Percentiles rank a stretch among this genome's conserved stretches.
Conservation (phyloP, 2,888 invertebrate species). For the Diachrysia chrysitis region DNA sequence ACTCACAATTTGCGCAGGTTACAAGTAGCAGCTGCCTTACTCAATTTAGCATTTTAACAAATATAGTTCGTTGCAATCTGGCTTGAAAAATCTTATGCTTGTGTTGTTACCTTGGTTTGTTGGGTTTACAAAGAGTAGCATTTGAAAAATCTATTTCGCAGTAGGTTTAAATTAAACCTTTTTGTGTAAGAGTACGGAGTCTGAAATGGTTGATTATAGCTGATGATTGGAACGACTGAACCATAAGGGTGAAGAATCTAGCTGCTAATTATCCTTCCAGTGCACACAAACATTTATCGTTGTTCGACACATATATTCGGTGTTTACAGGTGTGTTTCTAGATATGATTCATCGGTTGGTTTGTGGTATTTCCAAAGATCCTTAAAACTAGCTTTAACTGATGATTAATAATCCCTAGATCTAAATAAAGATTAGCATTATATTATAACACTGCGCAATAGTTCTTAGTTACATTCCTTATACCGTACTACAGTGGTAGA, state of each 20-base stretch:
- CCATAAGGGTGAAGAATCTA: slow-evolving; percentile 5
- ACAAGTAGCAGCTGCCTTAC: slow-evolving; percentile 33
- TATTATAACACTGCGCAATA: neutral
- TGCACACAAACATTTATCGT: too few relatives aligned
- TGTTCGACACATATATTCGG: too few relatives aligned
- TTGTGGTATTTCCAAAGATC: too few relatives aligned
- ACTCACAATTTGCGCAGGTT: slow-evolving; percentile 51
- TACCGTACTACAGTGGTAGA: slow-evolving; percentile 27
- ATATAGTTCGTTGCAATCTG: slow-evolving; percentile 14
- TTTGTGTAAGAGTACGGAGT: slow-evolving; percentile 24
- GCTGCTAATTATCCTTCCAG: slow-evolving; percentile 5
- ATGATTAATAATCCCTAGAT: neutral
- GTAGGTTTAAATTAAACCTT: slow-evolving; percentile 30
- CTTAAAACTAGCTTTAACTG: too few relatives aligned
- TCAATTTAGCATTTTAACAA: slow-evolving; percentile 29
- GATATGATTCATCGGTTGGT: too few relatives aligned
- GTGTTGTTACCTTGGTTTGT: neutral
- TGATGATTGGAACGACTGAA: slow-evolving; percentile 11
- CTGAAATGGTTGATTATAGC: slow-evolving; percentile 40
- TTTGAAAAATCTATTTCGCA: slow-evolving; percentile 30
- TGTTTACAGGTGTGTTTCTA: too few relatives aligned
- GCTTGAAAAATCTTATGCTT: neutral
- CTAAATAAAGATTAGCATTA: neutral
- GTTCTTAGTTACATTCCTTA: slow-evolving; percentile 17
- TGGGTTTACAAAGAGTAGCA: neutral